Evolutionary conservation across 2,797 vertebrate species (phyloP).

Genomic region (Pyrocephalus nanus): DNA sequence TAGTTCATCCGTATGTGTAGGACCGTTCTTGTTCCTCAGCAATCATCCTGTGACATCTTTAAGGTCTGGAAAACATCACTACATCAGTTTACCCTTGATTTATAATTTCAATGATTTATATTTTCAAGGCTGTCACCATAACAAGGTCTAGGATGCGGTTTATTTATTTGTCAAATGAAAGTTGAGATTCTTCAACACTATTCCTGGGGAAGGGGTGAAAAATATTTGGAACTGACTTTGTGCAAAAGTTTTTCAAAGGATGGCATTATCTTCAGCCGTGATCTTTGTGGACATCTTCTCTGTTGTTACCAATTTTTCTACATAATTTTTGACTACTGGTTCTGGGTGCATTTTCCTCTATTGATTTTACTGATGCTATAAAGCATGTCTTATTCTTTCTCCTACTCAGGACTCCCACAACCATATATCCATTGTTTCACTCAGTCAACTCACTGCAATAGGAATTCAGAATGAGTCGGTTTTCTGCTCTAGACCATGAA

Average conservation of each 20-base stretch:
- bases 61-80: neutral
- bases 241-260: neutral
- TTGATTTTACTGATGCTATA: neutral
- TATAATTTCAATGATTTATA: conserved; percentile 12
- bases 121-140: neutral
- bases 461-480: neutral
- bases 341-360: neutral
- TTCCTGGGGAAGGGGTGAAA: neutral
- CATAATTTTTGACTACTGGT: neutral
- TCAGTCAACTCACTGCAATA: neutral
- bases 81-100: neutral
- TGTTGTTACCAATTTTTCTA: neutral
- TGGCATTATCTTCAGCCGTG: neutral
- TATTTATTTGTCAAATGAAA: neutral
- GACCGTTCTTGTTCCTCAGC: neutral
- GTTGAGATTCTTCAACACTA: neutral
- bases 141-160: neutral
- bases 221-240: neutral
- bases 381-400: neutral
- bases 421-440: neutral
- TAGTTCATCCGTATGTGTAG: neutral
- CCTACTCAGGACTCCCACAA: neutral
- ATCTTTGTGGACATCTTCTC: neutral
- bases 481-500: neutral
- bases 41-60: neutral